A percentile compares a stretch with the other conserved stretches of the same genome.
phyloP scores from a whole-genome alignment of 2,113 vertebrate species.

The Microtus pennsylvanicus region DNA sequence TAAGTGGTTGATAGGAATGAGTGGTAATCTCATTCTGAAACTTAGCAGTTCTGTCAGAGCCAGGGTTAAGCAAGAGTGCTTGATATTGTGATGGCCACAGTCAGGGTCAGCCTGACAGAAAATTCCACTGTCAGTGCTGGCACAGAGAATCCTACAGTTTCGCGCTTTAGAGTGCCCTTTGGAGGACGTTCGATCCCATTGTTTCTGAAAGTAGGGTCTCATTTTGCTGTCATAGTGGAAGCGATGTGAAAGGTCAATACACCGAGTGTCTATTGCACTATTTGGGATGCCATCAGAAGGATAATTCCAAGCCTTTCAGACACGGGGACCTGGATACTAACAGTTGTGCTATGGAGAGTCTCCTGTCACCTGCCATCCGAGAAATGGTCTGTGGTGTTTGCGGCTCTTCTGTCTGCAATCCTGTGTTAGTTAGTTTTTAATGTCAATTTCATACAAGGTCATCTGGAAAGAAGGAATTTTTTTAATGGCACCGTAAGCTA shows the following conservation, averaged over 20 bases:
- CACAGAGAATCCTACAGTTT: neutral
- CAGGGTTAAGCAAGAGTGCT: slow-evolving; percentile 6
- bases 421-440: neutral
- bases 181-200: slow-evolving; percentile 11
- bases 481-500: no score
- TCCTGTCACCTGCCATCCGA: neutral
- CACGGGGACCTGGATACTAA: neutral
- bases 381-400: neutral
- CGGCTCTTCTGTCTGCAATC: neutral
- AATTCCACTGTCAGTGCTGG: neutral
- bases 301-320: neutral
- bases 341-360: neutral
- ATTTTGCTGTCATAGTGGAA: neutral
- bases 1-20: neutral
- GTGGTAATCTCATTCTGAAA: slow-evolving; percentile 67
- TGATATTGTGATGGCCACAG: slow-evolving; percentile 7
- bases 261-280: neutral
- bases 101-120: neutral
- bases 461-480: neutral
- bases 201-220: slow-evolving; percentile 43
- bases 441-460: neutral
- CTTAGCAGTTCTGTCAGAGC: neutral
- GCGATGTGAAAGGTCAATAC: neutral
- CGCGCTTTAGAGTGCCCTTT: neutral
- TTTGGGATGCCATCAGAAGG: neutral